Percentiles rank a stretch among this genome's conserved stretches.
phyloP scores from a whole-genome alignment of 2,888 invertebrate species.

The Formica aserva region DNA sequence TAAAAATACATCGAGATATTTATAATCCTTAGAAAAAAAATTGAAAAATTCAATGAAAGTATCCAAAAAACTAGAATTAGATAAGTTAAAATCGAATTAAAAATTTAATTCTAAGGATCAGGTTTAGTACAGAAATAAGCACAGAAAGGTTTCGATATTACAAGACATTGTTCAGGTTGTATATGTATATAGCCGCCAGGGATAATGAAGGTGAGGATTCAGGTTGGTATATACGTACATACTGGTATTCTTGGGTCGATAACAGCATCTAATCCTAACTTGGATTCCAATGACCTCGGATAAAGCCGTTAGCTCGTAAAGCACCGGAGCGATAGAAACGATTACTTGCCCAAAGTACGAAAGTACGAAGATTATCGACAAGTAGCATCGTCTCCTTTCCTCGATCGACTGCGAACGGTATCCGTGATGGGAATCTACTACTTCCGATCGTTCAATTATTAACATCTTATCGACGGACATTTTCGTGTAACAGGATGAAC shows the following conservation, averaged over 20 bases:
- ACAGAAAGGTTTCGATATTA: slow-evolving; percentile 51
- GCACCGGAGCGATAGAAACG: slow-evolving; percentile 38
- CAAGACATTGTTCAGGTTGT: slow-evolving; percentile 12
- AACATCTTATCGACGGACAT: slow-evolving; percentile 1
- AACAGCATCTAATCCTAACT: slow-evolving; percentile 72
- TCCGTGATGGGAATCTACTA: slow-evolving; percentile 24
- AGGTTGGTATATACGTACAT: slow-evolving; percentile 46
- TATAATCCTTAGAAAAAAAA: background rate
- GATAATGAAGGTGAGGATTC: slow-evolving; percentile 70
- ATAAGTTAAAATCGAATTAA: slow-evolving; percentile 3
- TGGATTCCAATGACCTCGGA: slow-evolving; percentile 51
- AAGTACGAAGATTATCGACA: slow-evolving; percentile 45
- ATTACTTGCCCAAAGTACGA: slow-evolving; percentile 27
- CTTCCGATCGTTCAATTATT: slow-evolving; percentile 40
- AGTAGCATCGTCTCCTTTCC: slow-evolving; percentile 36
- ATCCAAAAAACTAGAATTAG: slow-evolving; percentile 38
- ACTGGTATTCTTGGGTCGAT: slow-evolving; percentile 63
- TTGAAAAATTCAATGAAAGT: background rate
- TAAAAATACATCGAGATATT: background rate
- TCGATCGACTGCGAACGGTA: slow-evolving; percentile 38
- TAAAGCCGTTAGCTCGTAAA: slow-evolving; percentile 47
- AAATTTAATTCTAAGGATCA: slow-evolving; percentile 37
- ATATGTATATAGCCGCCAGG: slow-evolving; percentile 38
- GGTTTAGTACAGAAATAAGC: slow-evolving; percentile 55
- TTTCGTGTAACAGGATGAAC: slow-evolving; percentile 3